Base-by-base conservation (phyloP, 2,888 invertebrate genomes). In the Barypeithes pellucidus region DNA sequence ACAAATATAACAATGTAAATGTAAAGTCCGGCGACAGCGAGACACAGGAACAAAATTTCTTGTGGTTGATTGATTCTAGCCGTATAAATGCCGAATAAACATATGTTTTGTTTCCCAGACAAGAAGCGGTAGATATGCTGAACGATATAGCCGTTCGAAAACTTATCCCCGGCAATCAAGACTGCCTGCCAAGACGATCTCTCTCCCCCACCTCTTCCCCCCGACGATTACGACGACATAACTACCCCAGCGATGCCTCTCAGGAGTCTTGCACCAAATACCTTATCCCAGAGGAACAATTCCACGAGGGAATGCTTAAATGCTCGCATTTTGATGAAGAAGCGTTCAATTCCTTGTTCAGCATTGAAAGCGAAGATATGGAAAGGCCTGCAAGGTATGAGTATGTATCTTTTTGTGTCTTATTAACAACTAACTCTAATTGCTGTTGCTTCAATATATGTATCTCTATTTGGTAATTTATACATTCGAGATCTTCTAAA, bases 71-170 rank as follows among this genome's bases (percentile, higher is more conserved):
- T n/a, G n/a, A n/a, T n/a, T n/a, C n/a, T n/a, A n/a, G n/a, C n/a
- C n/a, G n/a, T n/a, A n/a, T n/a, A n/a, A n/a, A n/a, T n/a, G n/a
- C n/a, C n/a, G n/a, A n/a, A 36, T 36, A 14, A 12, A 41, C 12
- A 14, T 4, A 14, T 14, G 18, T 54, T 54, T 54, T 57, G 52
- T 63, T 2, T 69, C 83, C 14, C 83, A 92, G 94, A 84, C 91
- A 94, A 87, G 95, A 95, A 88, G 95, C 95, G 68, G 91, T 94
- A 72, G 94, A 95, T 79, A 93, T 95, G 93, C 87, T 95, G 61
- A 93, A 92, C 83, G 95, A 95, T 85, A 87, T 95, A 80, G 94
- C 94, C 1, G 92, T 93, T 41, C 89, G 93, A 47, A 92, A 94
- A 78, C 88, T 93, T 77, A 90, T 92, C 8, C 92, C 92, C 3